These are phyloP conservation scores for Arctopsyche grandis DNA, from an alignment of 1,140 invertebrate genomes.

Conservation along the genomic window DNA sequence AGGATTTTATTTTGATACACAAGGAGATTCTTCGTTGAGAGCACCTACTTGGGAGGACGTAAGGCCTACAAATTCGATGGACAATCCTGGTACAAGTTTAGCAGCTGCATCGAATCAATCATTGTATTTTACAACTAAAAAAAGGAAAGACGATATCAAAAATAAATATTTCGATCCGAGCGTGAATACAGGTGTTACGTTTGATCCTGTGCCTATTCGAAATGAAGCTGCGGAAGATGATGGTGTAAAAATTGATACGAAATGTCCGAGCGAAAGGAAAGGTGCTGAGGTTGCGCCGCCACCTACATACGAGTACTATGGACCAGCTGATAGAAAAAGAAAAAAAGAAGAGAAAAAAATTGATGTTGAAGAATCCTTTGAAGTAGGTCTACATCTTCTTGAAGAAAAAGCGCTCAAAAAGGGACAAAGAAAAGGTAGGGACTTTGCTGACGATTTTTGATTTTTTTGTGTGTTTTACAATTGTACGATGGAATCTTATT, in stretches of 20 bases:
- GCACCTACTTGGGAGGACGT: slow-evolving; percentile 57
- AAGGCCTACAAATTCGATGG: slow-evolving; percentile 54
- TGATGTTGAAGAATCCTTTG: slow-evolving; percentile 72
- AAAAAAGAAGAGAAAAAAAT: slow-evolving; percentile 57
- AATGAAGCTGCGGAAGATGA: slow-evolving; percentile 60
- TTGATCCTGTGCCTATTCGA: slow-evolving; percentile 61
- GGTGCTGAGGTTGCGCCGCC: slow-evolving; percentile 72
- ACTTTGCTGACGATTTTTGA: slow-evolving; percentile 43
- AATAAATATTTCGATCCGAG: slow-evolving; percentile 47
- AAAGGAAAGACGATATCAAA: slow-evolving; percentile 46
- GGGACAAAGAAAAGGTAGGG: slow-evolving; percentile 51
- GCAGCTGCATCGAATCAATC: slow-evolving; percentile 42
- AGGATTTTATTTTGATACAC: slow-evolving; percentile 56
- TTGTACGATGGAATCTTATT: background rate
- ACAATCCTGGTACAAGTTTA: background rate
- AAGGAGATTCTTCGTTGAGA: slow-evolving; percentile 30
- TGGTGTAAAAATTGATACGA: slow-evolving; percentile 52
- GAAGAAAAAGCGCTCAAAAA: slow-evolving; percentile 70
- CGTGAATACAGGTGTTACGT: slow-evolving; percentile 48
- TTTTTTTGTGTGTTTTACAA: background rate
- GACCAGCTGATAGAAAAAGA: slow-evolving; percentile 63
- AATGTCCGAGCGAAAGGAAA: slow-evolving; percentile 55
- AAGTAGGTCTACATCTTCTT: slow-evolving; percentile 74
- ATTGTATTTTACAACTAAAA: slow-evolving; percentile 58
- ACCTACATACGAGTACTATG: slow-evolving; percentile 71